A percentile compares a stretch with the other conserved stretches of the same genome.
Evolutionary conservation across 2,113 vertebrate species (phyloP).

Genomic region (Hippoglossus stenolepis): DNA sequence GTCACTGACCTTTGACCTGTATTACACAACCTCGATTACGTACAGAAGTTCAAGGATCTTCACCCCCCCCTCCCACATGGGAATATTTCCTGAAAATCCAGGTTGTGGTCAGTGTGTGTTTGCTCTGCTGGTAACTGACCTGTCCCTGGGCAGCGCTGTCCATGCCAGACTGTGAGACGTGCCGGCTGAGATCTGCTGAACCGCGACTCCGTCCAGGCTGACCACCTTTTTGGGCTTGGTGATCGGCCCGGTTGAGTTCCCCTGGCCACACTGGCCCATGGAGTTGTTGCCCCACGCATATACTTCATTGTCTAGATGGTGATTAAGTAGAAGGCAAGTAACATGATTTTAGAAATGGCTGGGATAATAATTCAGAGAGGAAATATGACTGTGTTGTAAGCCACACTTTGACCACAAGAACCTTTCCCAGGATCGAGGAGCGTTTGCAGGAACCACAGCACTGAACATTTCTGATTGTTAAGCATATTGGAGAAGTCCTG

Average conservation of each 20-base stretch:
- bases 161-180: conserved; percentile 98
- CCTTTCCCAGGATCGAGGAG: too few relatives aligned
- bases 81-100: background rate
- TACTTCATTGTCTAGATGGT: conserved; percentile 93
- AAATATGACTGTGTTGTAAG: too few relatives aligned
- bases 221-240: conserved; percentile 99
- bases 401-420: too few relatives aligned
- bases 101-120: background rate
- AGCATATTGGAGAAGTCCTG: too few relatives aligned
- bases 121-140: conserved; percentile 78
- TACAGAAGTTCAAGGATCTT: background rate
- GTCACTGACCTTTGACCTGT: conserved; percentile 3
- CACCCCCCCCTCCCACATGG: too few relatives aligned
- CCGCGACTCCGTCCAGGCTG: conserved; percentile 93
- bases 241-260: conserved; percentile 96
- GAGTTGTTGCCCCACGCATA: conserved; percentile 99
- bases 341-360: too few relatives aligned
- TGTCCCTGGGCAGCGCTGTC: conserved; percentile 97
- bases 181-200: conserved; percentile 97
- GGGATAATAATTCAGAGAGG: too few relatives aligned
- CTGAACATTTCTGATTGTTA: too few relatives aligned
- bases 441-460: too few relatives aligned
- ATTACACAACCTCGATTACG: background rate
- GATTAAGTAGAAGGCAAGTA: background rate
- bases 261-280: conserved; percentile 99